Percentiles rank a stretch among this genome's conserved stretches.
These are phyloP conservation scores for Macrotus californicus DNA, from an alignment of 2,113 vertebrate genomes.

Conservation along the genomic window DNA sequence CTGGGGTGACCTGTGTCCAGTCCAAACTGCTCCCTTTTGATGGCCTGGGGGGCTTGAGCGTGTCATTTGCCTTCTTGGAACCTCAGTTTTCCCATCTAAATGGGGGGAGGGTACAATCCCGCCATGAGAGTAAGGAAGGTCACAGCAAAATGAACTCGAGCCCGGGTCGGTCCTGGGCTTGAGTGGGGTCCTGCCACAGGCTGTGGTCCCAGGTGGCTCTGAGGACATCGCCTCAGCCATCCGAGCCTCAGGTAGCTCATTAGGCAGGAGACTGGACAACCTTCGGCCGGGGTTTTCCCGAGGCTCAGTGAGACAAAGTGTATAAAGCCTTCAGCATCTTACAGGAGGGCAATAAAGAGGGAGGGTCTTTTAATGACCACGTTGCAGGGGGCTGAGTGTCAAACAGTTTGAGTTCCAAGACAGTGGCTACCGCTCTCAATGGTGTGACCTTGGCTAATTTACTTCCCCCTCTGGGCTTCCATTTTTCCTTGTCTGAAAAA, in stretches of 20 bases:
- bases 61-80: accelerated
- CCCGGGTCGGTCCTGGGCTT: not conserved
- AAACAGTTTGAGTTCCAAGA: not conserved
- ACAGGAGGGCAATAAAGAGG: not conserved
- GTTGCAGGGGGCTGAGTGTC: not conserved
- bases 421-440: not conserved
- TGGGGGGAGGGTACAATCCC: no score
- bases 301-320: not conserved
- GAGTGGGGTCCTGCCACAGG: not conserved
- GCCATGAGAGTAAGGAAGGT: not conserved
- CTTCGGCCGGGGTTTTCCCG: accelerated
- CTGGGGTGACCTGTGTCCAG: accelerated
- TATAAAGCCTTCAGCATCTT: not conserved
- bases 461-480: not conserved
- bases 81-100: not conserved
- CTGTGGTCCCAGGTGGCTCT: accelerated
- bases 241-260: not conserved
- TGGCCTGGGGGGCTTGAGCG: not conserved
- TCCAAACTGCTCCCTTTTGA: accelerated
- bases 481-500: not conserved
- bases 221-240: accelerated
- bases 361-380: not conserved
- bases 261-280: not conserved
- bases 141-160: accelerated
- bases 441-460: not conserved